These are phyloP conservation scores for Corythornis cristatus DNA, from an alignment of 2,113 vertebrate species.

Conservation along the genomic window DNA sequence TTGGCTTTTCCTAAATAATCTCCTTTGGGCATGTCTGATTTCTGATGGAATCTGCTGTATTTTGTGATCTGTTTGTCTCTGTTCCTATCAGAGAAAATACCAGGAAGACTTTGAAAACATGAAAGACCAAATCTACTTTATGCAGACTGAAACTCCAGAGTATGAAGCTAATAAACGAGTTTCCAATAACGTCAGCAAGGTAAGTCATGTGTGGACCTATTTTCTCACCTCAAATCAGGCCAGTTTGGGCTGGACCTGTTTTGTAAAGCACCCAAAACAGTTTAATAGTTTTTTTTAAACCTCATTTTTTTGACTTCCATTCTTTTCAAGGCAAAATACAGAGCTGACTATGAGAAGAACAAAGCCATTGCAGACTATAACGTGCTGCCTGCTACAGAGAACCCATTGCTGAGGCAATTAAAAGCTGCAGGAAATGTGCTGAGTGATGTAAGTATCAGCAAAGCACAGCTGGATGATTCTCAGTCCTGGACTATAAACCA, in stretches of 20 bases:
- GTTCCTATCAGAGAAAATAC: constrained; percentile 86
- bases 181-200: constrained; percentile 84
- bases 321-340: constrained; percentile 88
- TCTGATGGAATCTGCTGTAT: not conserved
- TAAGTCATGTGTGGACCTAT: constrained; percentile 17
- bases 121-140: constrained; percentile 97
- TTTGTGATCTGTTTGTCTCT: not conserved
- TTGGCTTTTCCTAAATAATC: not conserved
- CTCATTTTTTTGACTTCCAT: not conserved
- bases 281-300: not conserved
- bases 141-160: constrained; percentile 95
- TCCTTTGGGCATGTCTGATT: not conserved
- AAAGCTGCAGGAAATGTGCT: constrained; percentile 85
- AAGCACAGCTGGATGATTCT: not conserved
- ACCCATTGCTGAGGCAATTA: constrained; percentile 89
- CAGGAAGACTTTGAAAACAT: constrained; percentile 85
- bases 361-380: constrained; percentile 90
- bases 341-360: constrained; percentile 90
- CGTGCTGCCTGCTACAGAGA: constrained; percentile 94
- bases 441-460: constrained; percentile 87
- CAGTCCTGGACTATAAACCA: not conserved
- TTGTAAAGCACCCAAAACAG: not conserved
- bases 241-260: not conserved
- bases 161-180: constrained; percentile 88
- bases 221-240: not conserved